These are phyloP conservation scores for Himalopsyche tibetana DNA, from an alignment of 2,888 invertebrate species.

Conservation along the genomic window DNA sequence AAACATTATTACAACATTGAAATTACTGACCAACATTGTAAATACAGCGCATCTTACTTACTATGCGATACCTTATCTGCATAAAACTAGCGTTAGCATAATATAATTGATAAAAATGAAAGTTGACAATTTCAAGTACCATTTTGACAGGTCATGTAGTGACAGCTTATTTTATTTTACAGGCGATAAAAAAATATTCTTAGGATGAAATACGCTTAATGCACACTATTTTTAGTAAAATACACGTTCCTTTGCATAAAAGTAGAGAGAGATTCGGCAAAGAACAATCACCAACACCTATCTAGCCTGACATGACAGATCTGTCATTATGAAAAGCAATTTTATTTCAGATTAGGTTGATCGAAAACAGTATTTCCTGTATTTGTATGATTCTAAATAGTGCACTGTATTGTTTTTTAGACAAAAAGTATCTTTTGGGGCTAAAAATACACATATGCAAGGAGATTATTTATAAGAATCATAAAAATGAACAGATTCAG, in stretches of 20 bases:
- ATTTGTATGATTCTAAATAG: neutral
- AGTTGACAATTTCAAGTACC: conserved; percentile 19
- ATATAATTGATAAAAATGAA: neutral
- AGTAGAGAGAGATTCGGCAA: neutral
- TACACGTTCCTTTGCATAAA: neutral
- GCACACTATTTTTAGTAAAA: neutral
- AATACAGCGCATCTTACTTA: neutral
- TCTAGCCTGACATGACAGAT: conserved; percentile 63
- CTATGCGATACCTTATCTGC: neutral
- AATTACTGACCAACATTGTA: neutral
- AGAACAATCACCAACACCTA: conserved; percentile 47
- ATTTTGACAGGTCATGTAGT: conserved; percentile 26
- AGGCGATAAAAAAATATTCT: neutral
- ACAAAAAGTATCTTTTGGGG: neutral
- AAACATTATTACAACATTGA: neutral
- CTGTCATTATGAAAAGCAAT: conserved; percentile 60
- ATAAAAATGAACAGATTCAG: conserved; percentile 53
- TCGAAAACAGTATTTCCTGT: conserved; percentile 9
- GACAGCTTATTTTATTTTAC: neutral
- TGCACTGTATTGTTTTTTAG: conserved; percentile 7
- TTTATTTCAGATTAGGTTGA: neutral
- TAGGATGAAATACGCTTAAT: neutral
- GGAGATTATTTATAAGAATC: conserved; percentile 44
- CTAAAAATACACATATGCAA: conserved; percentile 49
- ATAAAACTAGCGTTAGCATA: neutral